A percentile compares a stretch with the other conserved stretches of the same genome.
These are phyloP conservation scores for Xenopus laevis DNA, from an alignment of 2,113 vertebrate genomes.

Conservation along the genomic window DNA sequence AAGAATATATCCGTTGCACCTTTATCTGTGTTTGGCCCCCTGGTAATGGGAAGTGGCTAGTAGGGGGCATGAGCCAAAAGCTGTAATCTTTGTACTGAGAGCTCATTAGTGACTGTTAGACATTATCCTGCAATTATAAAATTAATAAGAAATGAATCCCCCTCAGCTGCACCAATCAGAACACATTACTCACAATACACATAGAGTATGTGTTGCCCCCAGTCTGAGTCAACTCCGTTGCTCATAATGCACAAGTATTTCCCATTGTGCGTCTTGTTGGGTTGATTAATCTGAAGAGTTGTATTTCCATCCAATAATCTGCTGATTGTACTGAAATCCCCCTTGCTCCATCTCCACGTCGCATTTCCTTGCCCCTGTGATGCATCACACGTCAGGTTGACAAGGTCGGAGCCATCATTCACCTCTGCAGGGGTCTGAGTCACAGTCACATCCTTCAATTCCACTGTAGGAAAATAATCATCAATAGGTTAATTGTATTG, in stretches of 20 bases:
- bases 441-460: background rate
- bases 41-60: too few species aligned
- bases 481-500: background rate
- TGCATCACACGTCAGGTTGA: constrained; percentile 16
- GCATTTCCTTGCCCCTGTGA: background rate
- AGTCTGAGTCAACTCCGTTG: background rate
- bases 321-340: background rate
- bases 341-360: background rate
- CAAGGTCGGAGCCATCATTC: background rate
- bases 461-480: background rate
- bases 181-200: constrained; percentile 6
- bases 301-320: background rate
- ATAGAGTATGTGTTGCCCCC: background rate
- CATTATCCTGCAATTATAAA: too few species aligned
- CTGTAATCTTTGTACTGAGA: too few species aligned
- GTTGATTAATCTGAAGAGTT: constrained; percentile 16
- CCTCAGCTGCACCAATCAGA: too few species aligned
- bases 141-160: too few species aligned
- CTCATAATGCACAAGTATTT: constrained; percentile 8
- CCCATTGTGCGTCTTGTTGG: constrained; percentile 1
- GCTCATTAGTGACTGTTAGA: too few species aligned
- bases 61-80: too few species aligned
- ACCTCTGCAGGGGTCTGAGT: background rate
- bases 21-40: too few species aligned
- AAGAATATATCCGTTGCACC: too few species aligned